A percentile compares a stretch with the other conserved stretches of the same genome.
Conservation (phyloP, 2,113 vertebrate species). For the Hiodon tergisus region DNA sequence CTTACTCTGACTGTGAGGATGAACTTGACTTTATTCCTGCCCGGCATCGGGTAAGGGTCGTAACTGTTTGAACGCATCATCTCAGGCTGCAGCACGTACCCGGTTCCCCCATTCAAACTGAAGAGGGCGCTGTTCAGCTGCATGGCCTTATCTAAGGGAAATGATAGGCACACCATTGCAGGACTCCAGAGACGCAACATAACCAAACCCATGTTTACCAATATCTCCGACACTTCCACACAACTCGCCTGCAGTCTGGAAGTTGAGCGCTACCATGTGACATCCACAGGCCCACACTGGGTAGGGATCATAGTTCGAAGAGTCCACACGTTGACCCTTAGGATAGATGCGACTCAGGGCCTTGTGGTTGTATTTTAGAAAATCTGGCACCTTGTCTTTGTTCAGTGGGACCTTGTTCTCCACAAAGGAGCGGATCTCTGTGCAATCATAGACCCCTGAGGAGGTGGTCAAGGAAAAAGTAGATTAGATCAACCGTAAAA, state of each 20-base stretch:
- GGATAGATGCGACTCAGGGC: slow-evolving; percentile 88
- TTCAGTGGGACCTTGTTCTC: slow-evolving; percentile 81
- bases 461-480: not conserved
- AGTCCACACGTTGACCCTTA: slow-evolving; percentile 90
- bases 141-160: slow-evolving; percentile 80
- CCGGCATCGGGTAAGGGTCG: slow-evolving; percentile 77
- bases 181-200: not conserved
- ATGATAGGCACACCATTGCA: not conserved
- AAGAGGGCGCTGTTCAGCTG: slow-evolving; percentile 90
- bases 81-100: slow-evolving; percentile 91
- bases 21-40: slow-evolving; percentile 69
- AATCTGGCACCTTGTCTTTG: slow-evolving; percentile 64
- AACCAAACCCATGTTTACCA: not conserved
- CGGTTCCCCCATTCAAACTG: slow-evolving; percentile 78
- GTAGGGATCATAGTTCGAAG: slow-evolving; percentile 94
- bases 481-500: not conserved
- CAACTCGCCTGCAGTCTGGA: slow-evolving; percentile 85
- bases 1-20: slow-evolving; percentile 58
- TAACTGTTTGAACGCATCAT: slow-evolving; percentile 78
- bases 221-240: no score
- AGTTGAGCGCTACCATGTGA: slow-evolving; percentile 97
- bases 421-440: slow-evolving; percentile 89
- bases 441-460: slow-evolving; percentile 77
- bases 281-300: slow-evolving; percentile 83
- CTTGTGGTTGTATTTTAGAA: slow-evolving; percentile 84